phyloP scores from a whole-genome alignment of 2,797 vertebrate species.

The Sebastolobus alascanus region DNA sequence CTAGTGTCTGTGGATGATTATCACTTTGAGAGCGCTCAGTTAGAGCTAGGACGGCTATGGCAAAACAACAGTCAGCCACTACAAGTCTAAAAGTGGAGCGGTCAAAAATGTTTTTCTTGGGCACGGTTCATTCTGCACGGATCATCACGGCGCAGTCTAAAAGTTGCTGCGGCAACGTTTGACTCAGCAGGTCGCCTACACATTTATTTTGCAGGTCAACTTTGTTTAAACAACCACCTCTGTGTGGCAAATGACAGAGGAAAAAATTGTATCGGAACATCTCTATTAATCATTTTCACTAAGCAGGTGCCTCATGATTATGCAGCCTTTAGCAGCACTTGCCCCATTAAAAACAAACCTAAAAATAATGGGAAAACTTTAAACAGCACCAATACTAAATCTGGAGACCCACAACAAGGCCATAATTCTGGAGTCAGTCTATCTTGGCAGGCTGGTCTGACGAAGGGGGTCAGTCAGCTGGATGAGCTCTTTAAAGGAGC shows the following conservation, averaged over 20 bases:
- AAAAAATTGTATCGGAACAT: too few relatives aligned
- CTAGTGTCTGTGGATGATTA: constrained; percentile 9
- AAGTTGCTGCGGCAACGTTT: constrained; percentile 13
- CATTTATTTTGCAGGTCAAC: background rate
- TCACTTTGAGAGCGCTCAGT: constrained; percentile 2
- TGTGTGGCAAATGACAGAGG: background rate
- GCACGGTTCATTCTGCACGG: background rate
- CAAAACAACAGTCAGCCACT: constrained; percentile 6
- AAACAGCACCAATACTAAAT: constrained; percentile 32
- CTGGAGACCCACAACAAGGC: constrained; percentile 32
- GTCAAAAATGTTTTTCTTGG: constrained; percentile 13
- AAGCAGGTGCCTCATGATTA: background rate
- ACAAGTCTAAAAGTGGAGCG: constrained; percentile 11
- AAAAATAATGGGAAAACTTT: constrained; percentile 41
- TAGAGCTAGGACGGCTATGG: background rate
- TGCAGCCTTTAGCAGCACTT: background rate
- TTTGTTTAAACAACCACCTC: background rate
- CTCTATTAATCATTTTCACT: background rate
- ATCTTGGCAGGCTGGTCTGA: constrained; percentile 13
- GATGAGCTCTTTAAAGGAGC: constrained; percentile 53
- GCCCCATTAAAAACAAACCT: constrained; percentile 12
- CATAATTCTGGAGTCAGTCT: constrained; percentile 40
- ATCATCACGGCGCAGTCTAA: background rate
- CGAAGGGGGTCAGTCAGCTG: constrained; percentile 26
- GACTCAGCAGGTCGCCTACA: constrained; percentile 44